A percentile compares a stretch with the other conserved stretches of the same genome.
Conservation (phyloP, 2,888 invertebrate species). For the Drosophila picticornis region DNA sequence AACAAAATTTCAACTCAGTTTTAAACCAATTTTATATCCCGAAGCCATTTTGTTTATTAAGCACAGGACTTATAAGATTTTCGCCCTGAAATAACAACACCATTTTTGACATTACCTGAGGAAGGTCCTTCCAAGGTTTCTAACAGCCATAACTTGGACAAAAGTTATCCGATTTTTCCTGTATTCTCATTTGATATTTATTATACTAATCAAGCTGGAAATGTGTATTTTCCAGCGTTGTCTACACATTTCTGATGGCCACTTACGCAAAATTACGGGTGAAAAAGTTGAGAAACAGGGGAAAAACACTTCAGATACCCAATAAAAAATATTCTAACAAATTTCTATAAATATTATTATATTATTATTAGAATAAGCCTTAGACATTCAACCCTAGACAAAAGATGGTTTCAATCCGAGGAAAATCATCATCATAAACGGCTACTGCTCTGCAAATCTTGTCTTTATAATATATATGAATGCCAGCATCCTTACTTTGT, state of each 20-base stretch:
- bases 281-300: neutral
- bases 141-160: neutral
- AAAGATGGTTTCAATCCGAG: neutral
- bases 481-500: neutral
- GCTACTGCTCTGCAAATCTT: neutral
- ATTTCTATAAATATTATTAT: neutral
- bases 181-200: neutral
- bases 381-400: neutral
- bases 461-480: neutral
- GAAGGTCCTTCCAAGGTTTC: neutral
- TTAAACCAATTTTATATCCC: neutral
- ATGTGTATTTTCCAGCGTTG: neutral
- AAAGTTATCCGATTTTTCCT: fast-evolving
- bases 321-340: neutral
- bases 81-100: too few relatives aligned
- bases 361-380: neutral
- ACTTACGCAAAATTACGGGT: neutral
- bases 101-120: too few relatives aligned
- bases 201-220: neutral
- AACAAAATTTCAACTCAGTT: fast-evolving
- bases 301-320: neutral
- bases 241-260: neutral
- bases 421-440: neutral
- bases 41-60: neutral
- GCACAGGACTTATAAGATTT: neutral